Conservation (phyloP, 2,888 invertebrate species). For the Priocnemis perturbator region DNA sequence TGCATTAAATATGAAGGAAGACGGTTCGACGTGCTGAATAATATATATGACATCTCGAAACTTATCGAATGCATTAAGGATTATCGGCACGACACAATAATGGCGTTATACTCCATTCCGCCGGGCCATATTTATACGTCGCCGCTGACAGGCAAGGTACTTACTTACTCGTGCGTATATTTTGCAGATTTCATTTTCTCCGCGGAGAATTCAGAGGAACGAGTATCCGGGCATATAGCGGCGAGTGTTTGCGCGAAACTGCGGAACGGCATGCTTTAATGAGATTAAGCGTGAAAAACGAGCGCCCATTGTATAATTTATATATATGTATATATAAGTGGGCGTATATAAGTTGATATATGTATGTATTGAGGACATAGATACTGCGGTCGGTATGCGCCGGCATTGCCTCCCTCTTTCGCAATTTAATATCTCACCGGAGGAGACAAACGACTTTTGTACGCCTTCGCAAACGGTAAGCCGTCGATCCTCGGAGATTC, state of each 20-base stretch:
- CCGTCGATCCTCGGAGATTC: not conserved
- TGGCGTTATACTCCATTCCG: slow-evolving; percentile 31
- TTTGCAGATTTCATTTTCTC: not conserved
- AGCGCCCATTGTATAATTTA: slow-evolving; percentile 42
- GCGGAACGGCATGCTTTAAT: slow-evolving; percentile 39
- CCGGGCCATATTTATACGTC: slow-evolving; percentile 34
- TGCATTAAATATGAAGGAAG: slow-evolving; percentile 13
- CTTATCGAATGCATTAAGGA: slow-evolving; percentile 38
- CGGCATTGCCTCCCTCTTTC: slow-evolving; percentile 15
- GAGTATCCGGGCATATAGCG: not conserved
- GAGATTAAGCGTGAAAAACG: slow-evolving; percentile 54
- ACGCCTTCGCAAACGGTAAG: too few relatives aligned
- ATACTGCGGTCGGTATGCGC: not conserved
- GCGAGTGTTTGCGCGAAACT: slow-evolving; percentile 13
- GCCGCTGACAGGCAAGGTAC: slow-evolving; percentile 4
- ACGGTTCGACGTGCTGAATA: slow-evolving; percentile 10
- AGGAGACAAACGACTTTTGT: slow-evolving; percentile 19
- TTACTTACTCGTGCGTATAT: too few relatives aligned
- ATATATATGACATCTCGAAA: slow-evolving; percentile 9
- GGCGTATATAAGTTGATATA: too few relatives aligned
- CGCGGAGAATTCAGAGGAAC: not conserved
- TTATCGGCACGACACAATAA: slow-evolving; percentile 43
- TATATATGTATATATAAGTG: slow-evolving; percentile 18
- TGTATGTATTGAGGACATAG: not conserved
- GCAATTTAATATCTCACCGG: slow-evolving; percentile 46